Evolutionary conservation across 2,113 vertebrate species (phyloP).

Genomic region (Pseudorasbora parva): DNA sequence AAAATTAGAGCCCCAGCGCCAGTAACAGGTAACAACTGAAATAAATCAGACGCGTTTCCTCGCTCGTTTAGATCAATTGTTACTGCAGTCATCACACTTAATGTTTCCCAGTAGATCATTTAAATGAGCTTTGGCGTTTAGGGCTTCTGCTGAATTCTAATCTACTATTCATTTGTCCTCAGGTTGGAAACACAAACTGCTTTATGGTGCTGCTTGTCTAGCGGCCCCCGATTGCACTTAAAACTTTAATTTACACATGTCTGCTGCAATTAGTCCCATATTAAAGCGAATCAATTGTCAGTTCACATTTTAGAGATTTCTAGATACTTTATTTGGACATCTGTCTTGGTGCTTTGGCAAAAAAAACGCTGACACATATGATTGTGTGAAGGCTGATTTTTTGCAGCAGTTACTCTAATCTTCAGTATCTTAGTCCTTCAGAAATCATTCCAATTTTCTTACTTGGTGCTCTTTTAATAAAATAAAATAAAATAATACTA

Average conservation of each 20-base stretch:
- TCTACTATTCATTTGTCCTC: slow-evolving; percentile 55
- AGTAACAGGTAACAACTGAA: slow-evolving; percentile 56
- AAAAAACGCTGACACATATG: background rate
- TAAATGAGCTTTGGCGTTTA: slow-evolving; percentile 48
- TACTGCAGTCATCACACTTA: slow-evolving; percentile 57
- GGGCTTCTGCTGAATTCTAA: slow-evolving; percentile 55
- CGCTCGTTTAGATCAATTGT: slow-evolving; percentile 57
- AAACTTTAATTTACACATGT: slow-evolving; percentile 44
- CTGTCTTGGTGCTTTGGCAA: slow-evolving; percentile 40
- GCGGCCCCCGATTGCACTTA: slow-evolving; percentile 48
- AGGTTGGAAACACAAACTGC: slow-evolving; percentile 48
- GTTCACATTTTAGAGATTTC: slow-evolving; percentile 49
- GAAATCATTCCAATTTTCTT: too few relatives aligned
- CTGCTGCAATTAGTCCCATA: slow-evolving; percentile 49
- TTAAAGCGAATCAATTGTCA: slow-evolving; percentile 46
- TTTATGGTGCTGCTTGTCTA: slow-evolving; percentile 50
- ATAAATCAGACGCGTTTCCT: slow-evolving; percentile 61
- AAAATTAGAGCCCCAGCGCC: slow-evolving; percentile 54
- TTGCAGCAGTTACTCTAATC: too few relatives aligned
- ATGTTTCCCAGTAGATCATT: slow-evolving; percentile 60
- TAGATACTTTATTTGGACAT: slow-evolving; percentile 53
- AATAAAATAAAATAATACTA: too few relatives aligned
- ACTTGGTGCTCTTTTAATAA: too few relatives aligned
- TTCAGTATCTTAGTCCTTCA: too few relatives aligned
- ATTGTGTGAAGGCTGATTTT: too few relatives aligned